Base-by-base conservation (phyloP, 35 echinoderm and acorn worm genomes). In the Patiria miniata region DNA sequence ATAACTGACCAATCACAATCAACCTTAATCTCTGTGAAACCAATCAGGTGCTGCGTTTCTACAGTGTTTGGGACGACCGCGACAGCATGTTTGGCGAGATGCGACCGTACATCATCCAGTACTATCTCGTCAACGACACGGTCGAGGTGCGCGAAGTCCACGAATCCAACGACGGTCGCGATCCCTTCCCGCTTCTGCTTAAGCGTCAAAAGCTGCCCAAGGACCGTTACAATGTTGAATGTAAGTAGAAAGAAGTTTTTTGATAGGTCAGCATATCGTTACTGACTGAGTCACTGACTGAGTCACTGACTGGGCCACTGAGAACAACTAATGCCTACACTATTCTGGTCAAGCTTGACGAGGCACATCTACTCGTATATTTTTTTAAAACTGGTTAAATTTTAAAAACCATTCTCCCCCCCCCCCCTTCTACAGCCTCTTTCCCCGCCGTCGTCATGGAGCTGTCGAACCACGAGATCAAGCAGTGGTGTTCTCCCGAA, bases 371-470 rank as follows among this genome's bases (percentile, higher is more conserved):
- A n/a, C n/a, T n/a, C n/a, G n/a, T n/a, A n/a, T n/a, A n/a, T n/a
- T n/a, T n/a, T n/a, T n/a, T n/a, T n/a, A n/a, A n/a, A n/a, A n/a
- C n/a, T n/a, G n/a, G n/a, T n/a, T n/a, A n/a, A 47, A 47, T 12
- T 47, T 47, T 47, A 6, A 47, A 47, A 47, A 47, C 42, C 42
- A 47, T 47, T 47, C 42, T 47, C 12, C 12, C 42, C 12, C 39
- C 42, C 51, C 83, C 87, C 77, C 82, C 26, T 39, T 79, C 37
- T 6, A 59, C 86, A 98, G 96, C 96, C 15, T 95, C 90, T 22
- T 99, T 99, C 93, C 96, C 93, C 33, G 91, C 96, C 17, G 96
- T 99, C 32, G 96, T 99, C 10, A 95, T 94, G 93, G 93, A 99
- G 78, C 79, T 99, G 1, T 99, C 96, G 37, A 83, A 91, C 78